These are phyloP conservation scores for Pao palembangensis DNA, from an alignment of 2,113 vertebrate species.

Conservation along the genomic window DNA sequence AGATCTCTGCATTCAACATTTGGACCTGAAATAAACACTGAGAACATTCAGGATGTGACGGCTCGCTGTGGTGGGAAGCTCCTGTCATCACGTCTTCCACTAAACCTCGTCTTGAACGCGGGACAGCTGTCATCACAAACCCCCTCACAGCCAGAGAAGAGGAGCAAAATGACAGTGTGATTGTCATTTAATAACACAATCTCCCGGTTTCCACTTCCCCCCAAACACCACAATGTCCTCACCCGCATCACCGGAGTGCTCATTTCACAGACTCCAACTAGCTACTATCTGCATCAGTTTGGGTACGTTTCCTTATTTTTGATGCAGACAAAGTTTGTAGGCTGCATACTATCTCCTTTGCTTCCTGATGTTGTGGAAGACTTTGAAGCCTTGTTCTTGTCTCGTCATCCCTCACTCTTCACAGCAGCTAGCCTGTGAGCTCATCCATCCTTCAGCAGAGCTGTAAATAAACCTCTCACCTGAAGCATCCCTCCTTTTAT, in stretches of 20 bases:
- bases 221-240: not conserved
- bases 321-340: not conserved
- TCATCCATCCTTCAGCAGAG: conserved; percentile 45
- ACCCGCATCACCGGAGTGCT: conserved; percentile 6
- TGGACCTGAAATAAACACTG: too few species aligned
- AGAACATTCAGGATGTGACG: too few species aligned
- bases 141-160: conserved; percentile 7
- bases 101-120: not conserved
- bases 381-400: conserved; percentile 49
- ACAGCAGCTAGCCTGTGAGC: conserved; percentile 67
- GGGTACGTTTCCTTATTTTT: not conserved
- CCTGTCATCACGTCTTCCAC: conserved; percentile 10
- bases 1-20: too few species aligned
- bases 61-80: conserved; percentile 28
- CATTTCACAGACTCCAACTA: conserved; percentile 39
- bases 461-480: conserved; percentile 52
- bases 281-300: conserved; percentile 19
- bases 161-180: conserved; percentile 8
- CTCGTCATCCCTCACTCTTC: conserved; percentile 25
- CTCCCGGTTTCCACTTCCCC: conserved; percentile 5
- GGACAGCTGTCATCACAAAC: conserved; percentile 7
- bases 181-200: conserved; percentile 14
- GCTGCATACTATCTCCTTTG: not conserved
- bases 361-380: conserved; percentile 2
- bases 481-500: conserved; percentile 25